Percentiles rank a stretch among this genome's conserved stretches.
These are phyloP conservation scores for Graphium colonna DNA, from an alignment of 2,888 invertebrate species.

Conservation along the genomic window DNA sequence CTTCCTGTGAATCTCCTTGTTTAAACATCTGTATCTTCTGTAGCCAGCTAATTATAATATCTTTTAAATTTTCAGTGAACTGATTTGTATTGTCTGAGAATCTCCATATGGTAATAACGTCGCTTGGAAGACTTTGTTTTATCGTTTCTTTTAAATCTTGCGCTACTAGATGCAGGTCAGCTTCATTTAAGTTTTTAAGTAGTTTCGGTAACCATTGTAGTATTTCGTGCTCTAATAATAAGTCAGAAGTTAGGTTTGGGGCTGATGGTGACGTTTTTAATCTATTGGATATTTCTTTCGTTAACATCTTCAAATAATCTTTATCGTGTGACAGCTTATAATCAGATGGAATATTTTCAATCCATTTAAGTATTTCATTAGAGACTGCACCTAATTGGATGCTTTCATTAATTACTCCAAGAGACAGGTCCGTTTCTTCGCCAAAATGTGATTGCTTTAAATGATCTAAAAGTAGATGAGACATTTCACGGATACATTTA, in stretches of 20 bases:
- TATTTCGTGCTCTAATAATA: constrained; percentile 6
- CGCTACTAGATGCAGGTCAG: not conserved
- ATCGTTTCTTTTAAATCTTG: constrained; percentile 6
- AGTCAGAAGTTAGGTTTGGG: constrained; percentile 3
- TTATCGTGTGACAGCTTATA: constrained; percentile 6
- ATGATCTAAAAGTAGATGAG: no score
- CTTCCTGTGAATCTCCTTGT: constrained; percentile 6
- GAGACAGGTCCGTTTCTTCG: no score
- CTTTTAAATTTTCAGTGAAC: not conserved
- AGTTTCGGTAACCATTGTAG: constrained; percentile 16
- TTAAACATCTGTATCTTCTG: constrained; percentile 1
- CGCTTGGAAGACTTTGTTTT: not conserved
- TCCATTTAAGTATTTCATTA: constrained; percentile 14
- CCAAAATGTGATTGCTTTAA: not conserved
- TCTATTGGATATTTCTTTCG: constrained; percentile 7
- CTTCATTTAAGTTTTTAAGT: constrained; percentile 9
- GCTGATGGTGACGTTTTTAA: not conserved
- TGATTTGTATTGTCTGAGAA: not conserved
- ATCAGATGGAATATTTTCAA: constrained; percentile 9
- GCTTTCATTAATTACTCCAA: constrained; percentile 8
- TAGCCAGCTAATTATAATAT: constrained; percentile 12
- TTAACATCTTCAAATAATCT: constrained; percentile 7
- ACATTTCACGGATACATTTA: no score
- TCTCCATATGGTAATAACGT: not conserved
- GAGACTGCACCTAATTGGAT: constrained; percentile 2